Conservation (phyloP, 2,888 invertebrate species). For the Dichetophora obliterata region DNA sequence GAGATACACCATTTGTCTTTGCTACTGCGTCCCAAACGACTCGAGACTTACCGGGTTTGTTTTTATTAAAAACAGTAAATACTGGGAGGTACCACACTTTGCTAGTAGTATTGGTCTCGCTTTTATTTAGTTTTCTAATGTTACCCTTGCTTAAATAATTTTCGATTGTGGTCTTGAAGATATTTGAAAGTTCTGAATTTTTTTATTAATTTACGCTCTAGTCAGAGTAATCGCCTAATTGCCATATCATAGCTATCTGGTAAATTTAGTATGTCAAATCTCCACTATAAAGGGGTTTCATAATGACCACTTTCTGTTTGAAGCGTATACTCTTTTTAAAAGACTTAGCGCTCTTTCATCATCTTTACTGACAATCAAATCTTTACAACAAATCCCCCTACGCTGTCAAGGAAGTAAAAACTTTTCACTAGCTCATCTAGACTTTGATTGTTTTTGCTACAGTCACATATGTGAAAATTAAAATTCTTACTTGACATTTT, state of each 20-base stretch:
- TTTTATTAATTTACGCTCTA: slow-evolving; percentile 2
- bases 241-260: slow-evolving; percentile 22
- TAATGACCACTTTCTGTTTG: neutral
- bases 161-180: slow-evolving; percentile 5
- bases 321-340: neutral
- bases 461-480: slow-evolving; percentile 40
- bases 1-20: slow-evolving; percentile 27
- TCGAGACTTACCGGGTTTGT: neutral
- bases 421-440: slow-evolving; percentile 36
- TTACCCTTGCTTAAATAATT: slow-evolving; percentile 24
- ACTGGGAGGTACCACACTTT: too few species aligned
- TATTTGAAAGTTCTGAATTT: neutral
- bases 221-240: slow-evolving; percentile 5
- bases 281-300: slow-evolving; percentile 19
- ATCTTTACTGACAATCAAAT: neutral
- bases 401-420: slow-evolving; percentile 31
- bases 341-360: neutral
- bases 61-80: too few species aligned
- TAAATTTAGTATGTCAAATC: slow-evolving; percentile 13
- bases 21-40: slow-evolving; percentile 42
- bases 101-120: neutral
- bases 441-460: neutral
- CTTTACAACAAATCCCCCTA: slow-evolving; percentile 22
- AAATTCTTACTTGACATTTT: slow-evolving; percentile 29
- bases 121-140: slow-evolving; percentile 10